A percentile compares a stretch with the other conserved stretches of the same genome.
Conservation (phyloP, 2,888 invertebrate species). For the Trichopoda pennipes region DNA sequence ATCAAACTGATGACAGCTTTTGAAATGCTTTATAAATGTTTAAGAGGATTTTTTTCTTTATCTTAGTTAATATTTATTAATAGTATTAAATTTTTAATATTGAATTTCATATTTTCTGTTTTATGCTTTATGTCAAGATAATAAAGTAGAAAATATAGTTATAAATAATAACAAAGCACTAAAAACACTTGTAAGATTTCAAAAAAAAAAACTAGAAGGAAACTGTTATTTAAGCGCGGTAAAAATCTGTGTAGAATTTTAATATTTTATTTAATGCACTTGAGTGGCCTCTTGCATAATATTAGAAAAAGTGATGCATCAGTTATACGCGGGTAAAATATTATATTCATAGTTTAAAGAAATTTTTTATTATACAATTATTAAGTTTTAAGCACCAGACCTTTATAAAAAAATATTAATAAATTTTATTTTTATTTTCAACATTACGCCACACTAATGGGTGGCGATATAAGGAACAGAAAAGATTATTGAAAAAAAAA, state of each 20-base stretch:
- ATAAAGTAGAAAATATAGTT: background rate
- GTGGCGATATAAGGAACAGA: too few relatives aligned
- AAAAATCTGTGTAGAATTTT: background rate
- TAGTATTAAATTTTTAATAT: conserved; percentile 12
- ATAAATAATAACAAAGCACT: background rate
- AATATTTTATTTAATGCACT: background rate
- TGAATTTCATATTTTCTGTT: conserved; percentile 27
- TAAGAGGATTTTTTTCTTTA: background rate
- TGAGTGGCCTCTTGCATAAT: background rate
- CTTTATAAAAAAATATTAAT: too few relatives aligned
- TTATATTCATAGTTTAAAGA: too few relatives aligned
- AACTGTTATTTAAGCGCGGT: background rate
- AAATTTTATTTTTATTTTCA: too few relatives aligned
- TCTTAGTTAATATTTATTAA: background rate
- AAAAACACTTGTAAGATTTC: conserved; percentile 19
- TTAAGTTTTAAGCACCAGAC: too few relatives aligned
- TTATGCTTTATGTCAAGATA: background rate
- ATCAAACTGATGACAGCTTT: background rate
- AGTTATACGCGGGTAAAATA: background rate
- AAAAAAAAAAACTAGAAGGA: background rate
- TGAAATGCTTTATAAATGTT: background rate
- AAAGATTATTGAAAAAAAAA: too few relatives aligned
- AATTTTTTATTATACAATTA: too few relatives aligned
- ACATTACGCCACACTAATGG: too few relatives aligned
- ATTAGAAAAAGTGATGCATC: background rate